Evolutionary conservation across 53 echinoderm and acorn worm species (phyloP), one percentile per base, ranked within the genome.

Genomic region (Temnopleurus reevesii): DNA sequence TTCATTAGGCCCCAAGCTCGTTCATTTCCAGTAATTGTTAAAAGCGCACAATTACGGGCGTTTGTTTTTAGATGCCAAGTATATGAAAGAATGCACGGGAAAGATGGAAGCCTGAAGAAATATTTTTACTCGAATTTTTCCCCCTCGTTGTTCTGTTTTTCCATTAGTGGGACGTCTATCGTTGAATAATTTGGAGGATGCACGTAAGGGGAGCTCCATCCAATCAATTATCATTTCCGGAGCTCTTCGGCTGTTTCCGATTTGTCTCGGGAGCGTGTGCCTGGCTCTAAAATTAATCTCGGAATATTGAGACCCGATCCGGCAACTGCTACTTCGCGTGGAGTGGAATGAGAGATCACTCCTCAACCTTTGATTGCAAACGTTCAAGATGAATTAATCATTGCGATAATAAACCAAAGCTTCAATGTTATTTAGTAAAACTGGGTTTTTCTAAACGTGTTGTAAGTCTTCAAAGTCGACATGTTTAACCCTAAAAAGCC

Each of bases 161-260:
- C 29, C 49, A 79, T 79, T 79, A 79, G 49, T 13, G 46, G 28
- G 45, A 79, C 47, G 49, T 25, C 28, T 79, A 28, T 46, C 8
- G 49, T 79, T 79, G 79, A 49, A 49, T 49, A 79, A 83, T 83
- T 34, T 55, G 35, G 29, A 83, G 6, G 51, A 33, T 53, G 47
- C 36, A 31, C 9, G 55, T 55, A 55, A 83, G 36, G 55, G 21
- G 54, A 83, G 27, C 35, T 83, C 30, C 55, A 55, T 38, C 83
- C 86, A 85, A 85, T 85, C 86, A 85, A 85, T 85, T 85, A 85
- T 60, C 86, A 85, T 85, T 85, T 85, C 86, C 86, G 81, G 59
- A 5, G 6, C 47, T 79, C 46, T 77, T 79, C 49, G 79, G 49
- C 49, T 46, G 46, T 79, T 79, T 79, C 79, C 79, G 79, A 6